Conservation (phyloP, 2,888 invertebrate genomes). For the Macaria liturata region DNA sequence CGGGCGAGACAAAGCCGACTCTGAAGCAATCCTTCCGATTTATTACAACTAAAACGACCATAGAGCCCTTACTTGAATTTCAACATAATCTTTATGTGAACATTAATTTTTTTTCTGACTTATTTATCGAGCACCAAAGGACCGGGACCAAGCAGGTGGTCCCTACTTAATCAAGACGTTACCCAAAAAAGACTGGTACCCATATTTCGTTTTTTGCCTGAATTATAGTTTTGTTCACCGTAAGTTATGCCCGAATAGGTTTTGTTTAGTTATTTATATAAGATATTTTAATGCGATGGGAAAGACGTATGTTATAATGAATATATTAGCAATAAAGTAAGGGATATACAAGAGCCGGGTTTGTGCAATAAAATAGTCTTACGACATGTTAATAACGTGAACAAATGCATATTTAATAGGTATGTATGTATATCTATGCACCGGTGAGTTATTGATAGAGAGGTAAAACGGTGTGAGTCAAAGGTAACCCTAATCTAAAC, state of each 20-base stretch:
- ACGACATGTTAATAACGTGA: slow-evolving; percentile 67
- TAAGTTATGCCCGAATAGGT: slow-evolving; percentile 67
- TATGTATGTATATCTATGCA: slow-evolving; percentile 31
- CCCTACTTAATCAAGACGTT: slow-evolving; percentile 82
- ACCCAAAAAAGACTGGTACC: slow-evolving; percentile 71
- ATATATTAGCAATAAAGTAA: slow-evolving; percentile 77
- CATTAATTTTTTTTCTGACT: slow-evolving; percentile 73
- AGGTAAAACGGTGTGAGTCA: slow-evolving; percentile 26
- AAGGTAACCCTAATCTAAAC: slow-evolving; percentile 34
- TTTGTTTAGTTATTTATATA: slow-evolving; percentile 75
- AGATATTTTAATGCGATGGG: slow-evolving; percentile 73
- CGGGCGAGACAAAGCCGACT: slow-evolving; percentile 55
- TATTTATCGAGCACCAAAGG: slow-evolving; percentile 74
- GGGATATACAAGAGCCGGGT: slow-evolving; percentile 58
- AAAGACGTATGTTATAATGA: slow-evolving; percentile 76
- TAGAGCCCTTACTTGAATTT: slow-evolving; percentile 66
- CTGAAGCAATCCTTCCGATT: slow-evolving; percentile 54
- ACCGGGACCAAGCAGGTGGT: slow-evolving; percentile 75
- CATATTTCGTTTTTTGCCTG: slow-evolving; percentile 74
- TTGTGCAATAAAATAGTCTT: slow-evolving; percentile 62
- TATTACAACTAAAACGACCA: slow-evolving; percentile 58
- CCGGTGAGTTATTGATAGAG: slow-evolving; percentile 41
- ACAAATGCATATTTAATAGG: slow-evolving; percentile 62
- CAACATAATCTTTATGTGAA: slow-evolving; percentile 72
- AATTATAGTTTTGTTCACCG: slow-evolving; percentile 70